These are phyloP conservation scores for Calyptomena viridis DNA, from an alignment of 2,113 vertebrate species.

Conservation along the genomic window DNA sequence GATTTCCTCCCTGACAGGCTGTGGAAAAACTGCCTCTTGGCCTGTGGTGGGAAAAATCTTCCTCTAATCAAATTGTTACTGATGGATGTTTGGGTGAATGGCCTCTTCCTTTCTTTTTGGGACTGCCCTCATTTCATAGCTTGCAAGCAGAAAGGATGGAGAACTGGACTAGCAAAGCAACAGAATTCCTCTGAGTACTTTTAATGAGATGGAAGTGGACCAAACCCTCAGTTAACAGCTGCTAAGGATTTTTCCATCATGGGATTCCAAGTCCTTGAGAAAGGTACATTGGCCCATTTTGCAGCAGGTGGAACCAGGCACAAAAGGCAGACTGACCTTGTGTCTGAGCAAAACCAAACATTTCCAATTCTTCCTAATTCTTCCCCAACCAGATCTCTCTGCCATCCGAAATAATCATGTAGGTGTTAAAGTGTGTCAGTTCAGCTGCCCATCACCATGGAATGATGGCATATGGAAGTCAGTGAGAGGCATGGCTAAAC, in stretches of 20 bases:
- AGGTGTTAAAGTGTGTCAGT: neutral
- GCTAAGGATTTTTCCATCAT: conserved; percentile 33
- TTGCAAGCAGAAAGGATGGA: neutral
- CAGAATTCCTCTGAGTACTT: conserved; percentile 1
- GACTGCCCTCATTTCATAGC: neutral
- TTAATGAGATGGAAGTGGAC: conserved; percentile 22
- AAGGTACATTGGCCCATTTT: neutral
- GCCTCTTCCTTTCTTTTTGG: conserved; percentile 16
- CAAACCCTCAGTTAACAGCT: neutral
- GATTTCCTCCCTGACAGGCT: neutral
- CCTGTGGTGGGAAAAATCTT: neutral
- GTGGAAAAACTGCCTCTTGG: conserved; percentile 15
- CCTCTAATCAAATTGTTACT: neutral
- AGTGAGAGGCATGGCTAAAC: neutral
- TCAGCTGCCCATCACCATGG: neutral
- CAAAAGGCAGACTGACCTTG: neutral
- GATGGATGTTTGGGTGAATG: conserved; percentile 9
- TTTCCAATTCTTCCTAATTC: no score
- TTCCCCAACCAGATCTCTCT: neutral
- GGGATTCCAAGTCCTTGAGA: neutral
- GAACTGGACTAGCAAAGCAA: neutral
- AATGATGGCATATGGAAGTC: neutral
- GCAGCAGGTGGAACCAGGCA: neutral
- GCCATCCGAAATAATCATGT: neutral
- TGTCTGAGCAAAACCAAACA: neutral